Percentiles rank a stretch among this genome's conserved stretches.
Evolutionary conservation across 2,113 vertebrate genomes (phyloP).

Genomic region (Gnathonemus longibarbis): DNA sequence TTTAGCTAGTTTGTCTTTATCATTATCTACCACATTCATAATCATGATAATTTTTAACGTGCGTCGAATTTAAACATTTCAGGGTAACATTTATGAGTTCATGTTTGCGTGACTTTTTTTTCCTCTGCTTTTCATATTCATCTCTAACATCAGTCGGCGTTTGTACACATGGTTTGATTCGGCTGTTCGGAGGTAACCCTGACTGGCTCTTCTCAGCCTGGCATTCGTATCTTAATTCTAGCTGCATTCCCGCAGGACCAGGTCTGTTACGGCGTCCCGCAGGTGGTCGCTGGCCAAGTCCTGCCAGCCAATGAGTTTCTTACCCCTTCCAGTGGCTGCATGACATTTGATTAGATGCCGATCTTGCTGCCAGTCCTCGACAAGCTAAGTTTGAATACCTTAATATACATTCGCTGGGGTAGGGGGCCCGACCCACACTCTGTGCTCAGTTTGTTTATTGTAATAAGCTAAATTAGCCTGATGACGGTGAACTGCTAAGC

Average conservation of each 20-base stretch:
- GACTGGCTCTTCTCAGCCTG: not conserved
- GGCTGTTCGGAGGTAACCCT: not conserved
- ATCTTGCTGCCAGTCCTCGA: not conserved
- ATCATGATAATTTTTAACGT: not conserved
- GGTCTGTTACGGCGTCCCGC: not conserved
- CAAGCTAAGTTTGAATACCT: not conserved
- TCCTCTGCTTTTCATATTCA: not conserved
- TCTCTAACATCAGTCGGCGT: not conserved
- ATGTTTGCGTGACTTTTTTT: not conserved
- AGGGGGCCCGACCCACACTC: not conserved
- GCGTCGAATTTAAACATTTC: not conserved
- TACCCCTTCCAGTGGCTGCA: not conserved
- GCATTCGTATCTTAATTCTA: not conserved
- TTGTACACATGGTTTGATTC: too few species aligned
- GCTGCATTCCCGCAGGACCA: not conserved
- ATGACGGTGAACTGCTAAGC: not conserved
- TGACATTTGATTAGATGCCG: too few species aligned
- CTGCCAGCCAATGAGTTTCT: not conserved
- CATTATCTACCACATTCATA: not conserved
- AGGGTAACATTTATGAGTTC: not conserved
- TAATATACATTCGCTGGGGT: not conserved
- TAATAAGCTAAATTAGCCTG: not conserved
- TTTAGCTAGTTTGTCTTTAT: not conserved
- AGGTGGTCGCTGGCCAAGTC: not conserved
- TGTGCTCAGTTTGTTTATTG: slow-evolving; percentile 4